Base-by-base conservation (phyloP, 2,888 invertebrate genomes). In the Cephus pygmeus region DNA sequence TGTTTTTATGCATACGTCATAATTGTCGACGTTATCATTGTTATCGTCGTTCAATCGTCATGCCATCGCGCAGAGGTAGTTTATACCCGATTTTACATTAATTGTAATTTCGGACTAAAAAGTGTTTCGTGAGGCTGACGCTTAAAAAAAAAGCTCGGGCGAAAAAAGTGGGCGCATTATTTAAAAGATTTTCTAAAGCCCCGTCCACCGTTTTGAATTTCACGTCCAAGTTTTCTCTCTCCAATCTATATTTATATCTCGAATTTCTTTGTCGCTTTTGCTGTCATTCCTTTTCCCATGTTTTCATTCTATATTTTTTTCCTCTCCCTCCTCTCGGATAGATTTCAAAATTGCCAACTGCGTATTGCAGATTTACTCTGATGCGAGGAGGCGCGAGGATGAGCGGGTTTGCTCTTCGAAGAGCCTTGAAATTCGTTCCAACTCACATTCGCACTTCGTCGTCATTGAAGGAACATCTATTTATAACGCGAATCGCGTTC, bases 341-440 rank as follows among this genome's bases (percentile, higher is more conserved):
- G 85, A 83, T 85, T 81, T 84, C 75, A 82, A 85, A 84, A 81
- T 73, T 79, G 68, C 76, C 81, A 81, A 82, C 81, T 82, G 79
- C 75, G 69, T 79, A 82, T 78, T 79, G 78, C 73, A 15, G 56
- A 56, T 23, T 56, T 56, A 23, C 23, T 56, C 23, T 15, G 56
- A 56, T 23, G 2, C 23, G 56, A 56, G 23, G 56, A 56, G 23
- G 56, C 56, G 23, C 56, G 56, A 56, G 56, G 56, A 56, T 9
- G 56, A 23, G 56, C 56, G 56, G 9, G 56, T 56, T 23, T 6
- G 9, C 56, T 56, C 23, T 23, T 56, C 23, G 23, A 56, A 23
- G 56, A 56, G 23, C 23, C 56, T 56, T 56, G 56, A 56, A 56
- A 56, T 56, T 56, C 23, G 56, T 56, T 56, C 56, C 23, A 56